A percentile compares a stretch with the other conserved stretches of the same genome.
Evolutionary conservation across 2,797 vertebrate species (phyloP).

Genomic region (Poeciliopsis paucimaculata): DNA sequence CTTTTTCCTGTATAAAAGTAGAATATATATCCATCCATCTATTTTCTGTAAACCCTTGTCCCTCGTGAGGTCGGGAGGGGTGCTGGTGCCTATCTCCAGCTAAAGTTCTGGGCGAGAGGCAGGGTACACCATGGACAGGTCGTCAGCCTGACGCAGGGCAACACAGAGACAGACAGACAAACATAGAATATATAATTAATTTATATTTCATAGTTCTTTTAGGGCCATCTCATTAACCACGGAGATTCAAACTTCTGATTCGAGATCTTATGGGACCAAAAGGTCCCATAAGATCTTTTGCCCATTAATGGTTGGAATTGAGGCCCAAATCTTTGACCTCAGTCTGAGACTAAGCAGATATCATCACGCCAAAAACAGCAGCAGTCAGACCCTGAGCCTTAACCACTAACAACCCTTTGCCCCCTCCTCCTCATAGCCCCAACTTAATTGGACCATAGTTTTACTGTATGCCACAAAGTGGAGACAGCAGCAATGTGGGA

Average conservation of each 20-base stretch:
- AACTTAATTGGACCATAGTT: slow-evolving; percentile 79
- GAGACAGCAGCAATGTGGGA: slow-evolving; percentile 51
- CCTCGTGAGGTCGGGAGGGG: no score
- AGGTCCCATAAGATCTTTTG: no score
- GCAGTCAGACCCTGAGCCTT: slow-evolving; percentile 70
- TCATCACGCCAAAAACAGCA: slow-evolving; percentile 62
- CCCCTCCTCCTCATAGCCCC: slow-evolving; percentile 33
- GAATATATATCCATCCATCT: background rate
- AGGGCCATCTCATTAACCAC: slow-evolving; percentile 54
- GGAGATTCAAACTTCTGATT: slow-evolving; percentile 67
- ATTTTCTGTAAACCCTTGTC: no score
- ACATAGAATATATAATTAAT: slow-evolving; percentile 11
- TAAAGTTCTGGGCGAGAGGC: no score
- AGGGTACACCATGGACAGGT: no score
- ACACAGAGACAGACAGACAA: no score
- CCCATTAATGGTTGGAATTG: slow-evolving; percentile 38
- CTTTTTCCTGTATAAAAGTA: background rate
- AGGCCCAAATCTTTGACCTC: slow-evolving; percentile 45
- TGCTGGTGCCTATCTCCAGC: no score
- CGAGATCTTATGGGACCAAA: slow-evolving; percentile 72
- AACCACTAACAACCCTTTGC: slow-evolving; percentile 47
- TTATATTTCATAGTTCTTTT: slow-evolving; percentile 42
- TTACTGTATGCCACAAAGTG: slow-evolving; percentile 69
- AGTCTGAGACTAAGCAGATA: slow-evolving; percentile 69
- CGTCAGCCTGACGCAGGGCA: no score